Conservation (phyloP, 1,140 invertebrate genomes). For the Matsumurasca onukii region DNA sequence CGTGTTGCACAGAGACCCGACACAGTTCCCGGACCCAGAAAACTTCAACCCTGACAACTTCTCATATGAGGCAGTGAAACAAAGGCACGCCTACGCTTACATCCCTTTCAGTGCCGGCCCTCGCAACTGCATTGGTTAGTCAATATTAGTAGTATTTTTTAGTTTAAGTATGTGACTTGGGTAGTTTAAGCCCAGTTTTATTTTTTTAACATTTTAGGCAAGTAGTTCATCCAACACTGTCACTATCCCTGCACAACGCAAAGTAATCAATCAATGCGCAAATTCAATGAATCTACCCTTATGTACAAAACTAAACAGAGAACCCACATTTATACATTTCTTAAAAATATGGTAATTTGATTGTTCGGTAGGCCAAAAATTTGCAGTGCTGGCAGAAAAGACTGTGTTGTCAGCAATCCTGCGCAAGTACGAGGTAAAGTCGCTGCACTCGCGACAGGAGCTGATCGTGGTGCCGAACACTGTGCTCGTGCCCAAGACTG, state of each 20-base stretch:
- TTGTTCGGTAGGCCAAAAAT: slow-evolving; percentile 57
- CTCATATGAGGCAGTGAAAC: slow-evolving; percentile 38
- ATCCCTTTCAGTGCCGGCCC: slow-evolving; percentile 58
- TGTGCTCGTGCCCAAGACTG: slow-evolving; percentile 34
- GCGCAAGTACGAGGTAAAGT: slow-evolving; percentile 47
- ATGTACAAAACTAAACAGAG: slow-evolving; percentile 21
- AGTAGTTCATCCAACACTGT: too few relatives aligned
- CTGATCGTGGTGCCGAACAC: slow-evolving; percentile 35
- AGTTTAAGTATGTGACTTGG: too few relatives aligned
- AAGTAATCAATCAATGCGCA: neutral
- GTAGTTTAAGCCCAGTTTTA: too few relatives aligned
- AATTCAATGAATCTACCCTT: neutral
- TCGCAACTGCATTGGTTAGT: slow-evolving; percentile 55
- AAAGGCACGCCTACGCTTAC: slow-evolving; percentile 49
- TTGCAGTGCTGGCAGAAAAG: slow-evolving; percentile 59
- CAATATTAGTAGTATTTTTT: too few relatives aligned
- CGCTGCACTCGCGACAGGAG: slow-evolving; percentile 43
- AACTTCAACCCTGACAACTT: slow-evolving; percentile 47
- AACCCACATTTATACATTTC: too few relatives aligned
- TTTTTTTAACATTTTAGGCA: too few relatives aligned
- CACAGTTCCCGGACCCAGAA: slow-evolving; percentile 45
- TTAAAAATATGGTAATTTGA: too few relatives aligned
- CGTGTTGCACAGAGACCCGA: slow-evolving; percentile 54
- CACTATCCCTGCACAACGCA: too few relatives aligned
- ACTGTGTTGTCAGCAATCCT: slow-evolving; percentile 54